phyloP scores from a whole-genome alignment of 1,140 invertebrate species.

The Eulimnadia texana region DNA sequence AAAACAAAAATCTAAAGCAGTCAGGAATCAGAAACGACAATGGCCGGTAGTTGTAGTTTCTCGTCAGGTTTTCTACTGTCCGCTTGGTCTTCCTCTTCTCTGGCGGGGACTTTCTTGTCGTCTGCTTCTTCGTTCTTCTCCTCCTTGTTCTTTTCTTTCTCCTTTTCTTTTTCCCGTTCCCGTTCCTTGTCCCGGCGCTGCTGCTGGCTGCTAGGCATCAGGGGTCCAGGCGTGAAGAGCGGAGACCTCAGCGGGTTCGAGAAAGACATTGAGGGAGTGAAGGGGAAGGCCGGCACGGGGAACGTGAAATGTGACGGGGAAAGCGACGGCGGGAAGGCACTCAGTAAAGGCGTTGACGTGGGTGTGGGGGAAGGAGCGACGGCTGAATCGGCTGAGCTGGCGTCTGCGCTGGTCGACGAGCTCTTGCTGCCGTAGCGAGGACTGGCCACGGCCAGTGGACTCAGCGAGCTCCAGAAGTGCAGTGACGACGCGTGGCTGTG shows the following conservation, averaged over 20 bases:
- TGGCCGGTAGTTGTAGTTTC: background rate
- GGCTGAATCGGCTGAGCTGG: background rate
- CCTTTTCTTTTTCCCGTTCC: background rate
- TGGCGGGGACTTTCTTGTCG: background rate
- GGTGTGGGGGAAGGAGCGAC: too few relatives aligned
- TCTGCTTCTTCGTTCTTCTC: background rate
- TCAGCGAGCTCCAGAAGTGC: slow-evolving; percentile 18
- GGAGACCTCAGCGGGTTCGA: slow-evolving; percentile 9
- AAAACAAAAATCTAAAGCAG: background rate
- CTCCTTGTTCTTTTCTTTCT: background rate
- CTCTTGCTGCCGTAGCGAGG: slow-evolving; percentile 9
- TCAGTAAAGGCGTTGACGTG: slow-evolving; percentile 6
- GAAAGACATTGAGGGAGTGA: slow-evolving; percentile 2
- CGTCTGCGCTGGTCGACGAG: background rate
- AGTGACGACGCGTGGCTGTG: slow-evolving; percentile 13
- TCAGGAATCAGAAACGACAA: background rate
- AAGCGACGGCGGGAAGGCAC: slow-evolving; percentile 9
- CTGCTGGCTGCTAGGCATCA: background rate
- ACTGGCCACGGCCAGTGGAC: slow-evolving; percentile 14
- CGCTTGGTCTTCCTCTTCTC: background rate
- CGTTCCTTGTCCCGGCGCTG: slow-evolving; percentile 6
- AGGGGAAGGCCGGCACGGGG: slow-evolving; percentile 9
- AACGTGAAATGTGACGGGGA: slow-evolving; percentile 14
- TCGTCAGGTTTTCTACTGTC: background rate
- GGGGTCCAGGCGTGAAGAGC: slow-evolving; percentile 10